Evolutionary conservation across 1,140 invertebrate species (phyloP), one percentile per base, ranked within the genome.

Genomic region (Parapsyche elsis): DNA sequence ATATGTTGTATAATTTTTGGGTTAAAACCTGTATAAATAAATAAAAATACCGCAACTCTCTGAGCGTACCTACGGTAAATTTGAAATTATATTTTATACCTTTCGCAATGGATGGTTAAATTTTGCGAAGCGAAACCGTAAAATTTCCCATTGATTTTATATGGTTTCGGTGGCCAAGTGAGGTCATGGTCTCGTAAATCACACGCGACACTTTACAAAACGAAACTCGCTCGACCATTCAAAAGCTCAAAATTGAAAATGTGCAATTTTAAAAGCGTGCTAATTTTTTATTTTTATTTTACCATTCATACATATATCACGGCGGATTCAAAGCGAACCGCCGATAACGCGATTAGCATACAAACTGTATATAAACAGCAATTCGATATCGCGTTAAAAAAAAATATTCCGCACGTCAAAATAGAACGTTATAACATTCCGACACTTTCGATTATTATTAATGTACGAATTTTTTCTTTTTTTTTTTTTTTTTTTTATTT

Each of bases 111-210:
- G 30, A 53, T 53, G 49, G 49, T 53, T 53, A 53, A 53, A 53
- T 53, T 53, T 53, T 12, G 49, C 21, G 24, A 24, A 30, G 64
- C 64, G 64, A 67, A 67, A 67, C 64, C 64, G 64, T 67, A 73
- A 67, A 73, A 38, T 46, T 73, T 73, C 71, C 4, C 5, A 45
- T 59, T 14, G 53, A 76, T 76, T 76, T 76, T 57, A 30, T 45
- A 57, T 59, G 73, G 73, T 76, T 53, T 77, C 57, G 45, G 57
- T 30, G 64, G 75, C 44, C 12, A 38, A 21, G 30, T 5, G 59
- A 26, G 75, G 53, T 77, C 75, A 53, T 46, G 75, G 14, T 46
- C 75, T 77, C 75, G 44, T 77, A 77, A 77, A 77, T 77, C 75
- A 77, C 30, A 4, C 12, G 75, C 59, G 75, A 77, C 75, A 64